Evolutionary conservation across 2,797 vertebrate species (phyloP), one percentile per base, ranked within the genome.

Genomic region (Cyprinella venusta): DNA sequence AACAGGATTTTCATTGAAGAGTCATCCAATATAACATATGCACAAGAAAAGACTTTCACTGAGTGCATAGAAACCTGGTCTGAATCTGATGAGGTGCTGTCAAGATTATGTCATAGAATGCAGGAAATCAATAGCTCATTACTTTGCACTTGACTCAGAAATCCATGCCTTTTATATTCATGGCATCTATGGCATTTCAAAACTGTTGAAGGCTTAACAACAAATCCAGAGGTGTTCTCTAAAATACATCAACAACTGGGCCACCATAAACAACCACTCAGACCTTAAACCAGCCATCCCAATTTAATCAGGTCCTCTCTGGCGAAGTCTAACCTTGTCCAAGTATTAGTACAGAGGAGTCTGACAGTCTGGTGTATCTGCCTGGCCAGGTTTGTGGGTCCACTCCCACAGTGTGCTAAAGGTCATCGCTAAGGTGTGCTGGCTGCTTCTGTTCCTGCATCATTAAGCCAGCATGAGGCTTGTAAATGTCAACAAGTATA

Each of bases 91-190:
- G 56, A 76, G 45, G 48, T 50, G 76, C 30, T 26, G 40, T 38
- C 67, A 71, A 78, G 74, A 78, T 78, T 61, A 64, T 69, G 71
- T 82, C 61, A 36, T 68, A 54, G n/a, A 38, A 79, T 36, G 72
- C 68, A 76, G 81, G 61, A 87, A 86, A 89, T 89, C 89, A 81
- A 88, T 89, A 89, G 84, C 84, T 88, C 84, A 88, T 89, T 87
- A 84, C 81, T 54, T 61, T 76, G 48, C 78, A 76, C 70, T 68
- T 82, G 78, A 84, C 80, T 85, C 67, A 8, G 48, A 59, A 68
- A 64, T 75, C 30, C 26, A 40, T 19, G 48, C 8, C 81, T 69
- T 81, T 79, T 88, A 86, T 88, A 81, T 85, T 87, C 74, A 36
- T 69, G 9, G n/a, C 54, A 71, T 84, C 82, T 45, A 52, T 61